Percentiles rank a stretch among this genome's conserved stretches.
Evolutionary conservation across 2,797 vertebrate species (phyloP).

Genomic region (Okamejei kenojei): DNA sequence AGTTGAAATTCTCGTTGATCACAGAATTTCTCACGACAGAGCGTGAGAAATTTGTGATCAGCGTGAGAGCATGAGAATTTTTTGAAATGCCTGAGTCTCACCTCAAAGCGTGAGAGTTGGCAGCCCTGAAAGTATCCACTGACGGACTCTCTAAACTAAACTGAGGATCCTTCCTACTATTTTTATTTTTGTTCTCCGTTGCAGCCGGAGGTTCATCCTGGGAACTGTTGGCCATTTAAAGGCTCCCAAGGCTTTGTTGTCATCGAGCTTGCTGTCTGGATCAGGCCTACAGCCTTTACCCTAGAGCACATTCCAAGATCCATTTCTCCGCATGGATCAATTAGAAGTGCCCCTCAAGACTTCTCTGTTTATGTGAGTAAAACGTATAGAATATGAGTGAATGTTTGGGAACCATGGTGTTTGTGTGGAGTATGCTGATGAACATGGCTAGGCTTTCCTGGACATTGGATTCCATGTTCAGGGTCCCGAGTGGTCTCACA

Average conservation of each 20-base stretch:
- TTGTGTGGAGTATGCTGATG: too few species aligned
- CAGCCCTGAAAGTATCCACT: too few species aligned
- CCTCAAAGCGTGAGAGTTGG: too few species aligned
- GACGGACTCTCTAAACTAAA: too few species aligned
- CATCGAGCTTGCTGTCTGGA: constrained; percentile 74
- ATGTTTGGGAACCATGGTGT: background rate
- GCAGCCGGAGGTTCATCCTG: constrained; percentile 76
- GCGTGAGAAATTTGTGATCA: too few species aligned
- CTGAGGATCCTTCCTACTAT: background rate
- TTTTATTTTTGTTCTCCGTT: background rate
- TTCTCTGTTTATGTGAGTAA: constrained; percentile 73
- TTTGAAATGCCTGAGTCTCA: too few species aligned
- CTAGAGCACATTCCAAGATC: constrained; percentile 81
- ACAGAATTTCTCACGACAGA: too few species aligned
- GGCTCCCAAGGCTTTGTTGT: constrained; percentile 81
- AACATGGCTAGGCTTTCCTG: background rate
- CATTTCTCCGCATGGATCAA: constrained; percentile 73
- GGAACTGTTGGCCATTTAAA: constrained; percentile 91
- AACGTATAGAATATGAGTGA: background rate
- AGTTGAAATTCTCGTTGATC: too few species aligned
- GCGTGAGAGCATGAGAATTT: too few species aligned
- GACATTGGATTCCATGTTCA: background rate
- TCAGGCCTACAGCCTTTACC: constrained; percentile 73
- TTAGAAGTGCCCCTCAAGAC: constrained; percentile 82
- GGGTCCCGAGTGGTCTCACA: background rate